phyloP scores from a whole-genome alignment of 2,113 vertebrate genomes.

The Falcunculus frontatus region DNA sequence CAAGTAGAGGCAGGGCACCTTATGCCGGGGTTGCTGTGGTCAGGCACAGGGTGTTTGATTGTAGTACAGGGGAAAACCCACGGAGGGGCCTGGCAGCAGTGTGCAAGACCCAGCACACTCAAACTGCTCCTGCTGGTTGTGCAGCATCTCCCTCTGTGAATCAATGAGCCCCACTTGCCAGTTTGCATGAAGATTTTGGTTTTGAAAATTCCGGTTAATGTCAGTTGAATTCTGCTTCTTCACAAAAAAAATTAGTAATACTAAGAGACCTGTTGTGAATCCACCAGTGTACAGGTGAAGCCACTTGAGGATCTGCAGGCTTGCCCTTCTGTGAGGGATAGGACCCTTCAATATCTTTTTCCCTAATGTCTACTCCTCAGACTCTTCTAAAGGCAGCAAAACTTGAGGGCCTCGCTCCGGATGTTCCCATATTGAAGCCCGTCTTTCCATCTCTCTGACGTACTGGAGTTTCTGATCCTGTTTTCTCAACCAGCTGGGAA shows the following conservation, averaged over 20 bases:
- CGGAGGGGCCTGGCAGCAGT: background rate
- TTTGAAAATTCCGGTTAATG: background rate
- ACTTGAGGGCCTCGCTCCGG: fast-evolving
- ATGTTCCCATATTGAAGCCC: fast-evolving
- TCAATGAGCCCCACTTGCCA: fast-evolving
- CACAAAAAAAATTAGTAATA: background rate
- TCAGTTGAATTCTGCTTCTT: background rate
- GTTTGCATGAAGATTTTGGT: background rate
- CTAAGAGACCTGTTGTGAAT: background rate
- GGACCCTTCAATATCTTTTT: background rate
- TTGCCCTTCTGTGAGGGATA: background rate
- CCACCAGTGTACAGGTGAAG: background rate
- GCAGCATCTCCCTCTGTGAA: background rate
- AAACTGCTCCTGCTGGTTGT: background rate
- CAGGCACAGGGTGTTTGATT: background rate
- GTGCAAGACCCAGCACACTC: background rate
- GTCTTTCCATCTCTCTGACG: background rate
- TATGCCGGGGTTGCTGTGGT: too few species aligned
- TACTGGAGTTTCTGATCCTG: background rate
- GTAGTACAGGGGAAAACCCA: background rate
- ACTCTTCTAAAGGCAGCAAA: background rate
- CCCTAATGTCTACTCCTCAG: background rate
- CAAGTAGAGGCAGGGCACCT: background rate
- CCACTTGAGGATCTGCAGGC: fast-evolving
- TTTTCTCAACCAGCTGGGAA: background rate